Conservation (phyloP, 1,140 invertebrate species). For the Cyrtorhinus lividipennis region DNA sequence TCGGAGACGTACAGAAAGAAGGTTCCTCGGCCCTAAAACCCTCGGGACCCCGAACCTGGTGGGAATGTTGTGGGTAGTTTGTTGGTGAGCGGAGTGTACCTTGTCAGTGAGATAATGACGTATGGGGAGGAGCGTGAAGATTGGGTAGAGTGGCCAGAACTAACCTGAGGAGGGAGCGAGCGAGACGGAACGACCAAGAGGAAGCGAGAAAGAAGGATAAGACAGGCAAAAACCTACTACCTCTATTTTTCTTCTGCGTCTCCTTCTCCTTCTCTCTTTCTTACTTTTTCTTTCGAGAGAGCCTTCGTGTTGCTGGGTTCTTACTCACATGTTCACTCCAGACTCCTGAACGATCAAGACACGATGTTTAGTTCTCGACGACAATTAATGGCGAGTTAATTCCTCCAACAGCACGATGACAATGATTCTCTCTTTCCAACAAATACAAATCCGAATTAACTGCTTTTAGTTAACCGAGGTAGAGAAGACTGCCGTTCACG, state of each 20-base stretch:
- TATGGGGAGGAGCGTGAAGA: conserved; percentile 20
- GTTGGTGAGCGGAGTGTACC: conserved; percentile 13
- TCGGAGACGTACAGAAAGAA: too few species aligned
- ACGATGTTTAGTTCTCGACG: too few species aligned
- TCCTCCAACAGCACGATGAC: too few species aligned
- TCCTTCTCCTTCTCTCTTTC: not conserved
- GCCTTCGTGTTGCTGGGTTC: not conserved
- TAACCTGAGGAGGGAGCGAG: conserved; percentile 7
- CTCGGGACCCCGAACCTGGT: not conserved
- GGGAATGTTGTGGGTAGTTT: conserved; percentile 11
- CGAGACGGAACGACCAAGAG: not conserved
- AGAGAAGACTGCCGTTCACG: too few species aligned
- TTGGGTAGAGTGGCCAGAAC: conserved; percentile 18
- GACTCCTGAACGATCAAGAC: too few species aligned
- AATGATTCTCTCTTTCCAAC: too few species aligned
- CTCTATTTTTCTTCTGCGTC: conserved; percentile 8
- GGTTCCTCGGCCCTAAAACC: too few species aligned
- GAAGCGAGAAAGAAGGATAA: not conserved
- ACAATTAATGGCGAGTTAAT: too few species aligned
- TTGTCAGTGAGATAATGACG: conserved; percentile 19
- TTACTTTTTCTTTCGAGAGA: not conserved
- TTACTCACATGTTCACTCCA: not conserved
- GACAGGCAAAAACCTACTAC: conserved; percentile 8
- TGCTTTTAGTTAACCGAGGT: too few species aligned
- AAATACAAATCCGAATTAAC: too few species aligned